These are phyloP conservation scores for Nasonia longicornis DNA, from an alignment of 1,140 invertebrate genomes.

Conservation along the genomic window DNA sequence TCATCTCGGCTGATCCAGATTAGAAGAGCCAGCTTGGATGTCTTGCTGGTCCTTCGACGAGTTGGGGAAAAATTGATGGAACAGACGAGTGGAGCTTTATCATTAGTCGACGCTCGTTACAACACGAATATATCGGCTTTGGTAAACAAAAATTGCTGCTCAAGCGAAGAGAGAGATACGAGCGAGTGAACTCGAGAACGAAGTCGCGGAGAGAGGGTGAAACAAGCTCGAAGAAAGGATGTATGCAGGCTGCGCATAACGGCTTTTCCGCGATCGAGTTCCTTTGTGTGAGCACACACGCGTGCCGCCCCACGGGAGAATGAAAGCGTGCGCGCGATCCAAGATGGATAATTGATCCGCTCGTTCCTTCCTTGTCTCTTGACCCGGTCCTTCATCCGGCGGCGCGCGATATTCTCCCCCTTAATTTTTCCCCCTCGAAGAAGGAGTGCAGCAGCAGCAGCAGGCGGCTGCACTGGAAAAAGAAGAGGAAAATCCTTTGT, in stretches of 20 bases:
- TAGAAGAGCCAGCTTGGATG: slow-evolving; percentile 44
- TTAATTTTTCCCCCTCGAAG: neutral
- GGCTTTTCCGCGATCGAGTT: slow-evolving; percentile 43
- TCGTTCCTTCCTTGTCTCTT: slow-evolving; percentile 23
- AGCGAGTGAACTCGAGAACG: no score
- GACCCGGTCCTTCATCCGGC: slow-evolving; percentile 11
- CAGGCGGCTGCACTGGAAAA: neutral
- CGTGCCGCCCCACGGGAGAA: neutral
- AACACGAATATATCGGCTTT: no score
- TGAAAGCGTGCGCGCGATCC: neutral
- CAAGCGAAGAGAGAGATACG: no score
- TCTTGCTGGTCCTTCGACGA: slow-evolving; percentile 30
- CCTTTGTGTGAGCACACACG: slow-evolving; percentile 1
- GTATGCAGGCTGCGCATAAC: slow-evolving; percentile 4
- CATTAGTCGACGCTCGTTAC: no score
- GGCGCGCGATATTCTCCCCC: neutral
- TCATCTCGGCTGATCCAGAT: slow-evolving; percentile 47
- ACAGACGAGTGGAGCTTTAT: neutral
- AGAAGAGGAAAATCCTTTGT: slow-evolving; percentile 27
- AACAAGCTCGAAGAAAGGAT: slow-evolving; percentile 10
- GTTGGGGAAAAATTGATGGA: neutral
- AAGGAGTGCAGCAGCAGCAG: neutral
- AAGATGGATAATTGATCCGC: slow-evolving; percentile 28
- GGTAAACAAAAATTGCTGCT: no score
- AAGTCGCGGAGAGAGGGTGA: neutral